Evolutionary conservation across 2,113 vertebrate species (phyloP).

Genomic region (Rhineura floridana): DNA sequence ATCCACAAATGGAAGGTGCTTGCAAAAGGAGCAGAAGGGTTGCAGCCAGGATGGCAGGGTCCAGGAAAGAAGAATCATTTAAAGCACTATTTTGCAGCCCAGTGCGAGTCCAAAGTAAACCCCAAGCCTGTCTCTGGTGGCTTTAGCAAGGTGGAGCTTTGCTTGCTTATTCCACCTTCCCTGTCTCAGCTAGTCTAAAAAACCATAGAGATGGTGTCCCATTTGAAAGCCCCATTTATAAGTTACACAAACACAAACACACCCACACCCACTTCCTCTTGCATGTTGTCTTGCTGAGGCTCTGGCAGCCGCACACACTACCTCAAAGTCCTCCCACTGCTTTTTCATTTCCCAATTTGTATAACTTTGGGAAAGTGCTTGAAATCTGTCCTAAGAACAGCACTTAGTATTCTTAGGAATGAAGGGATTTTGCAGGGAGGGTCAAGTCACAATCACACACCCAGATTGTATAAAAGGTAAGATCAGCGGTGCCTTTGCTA

Average conservation of each 20-base stretch:
- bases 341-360: not conserved
- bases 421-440: not conserved
- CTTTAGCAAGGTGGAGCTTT: not conserved
- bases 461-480: not conserved
- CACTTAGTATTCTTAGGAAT: no score
- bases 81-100: not conserved
- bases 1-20: not conserved
- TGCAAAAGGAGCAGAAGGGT: not conserved
- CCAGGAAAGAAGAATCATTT: not conserved
- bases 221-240: not conserved
- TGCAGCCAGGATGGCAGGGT: not conserved
- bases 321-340: not conserved
- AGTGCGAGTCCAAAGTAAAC: conserved; percentile 8
- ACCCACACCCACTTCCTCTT: not conserved
- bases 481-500: not conserved
- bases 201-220: not conserved
- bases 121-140: not conserved
- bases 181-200: not conserved
- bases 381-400: not conserved
- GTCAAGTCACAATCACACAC: not conserved
- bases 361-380: not conserved
- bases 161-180: not conserved
- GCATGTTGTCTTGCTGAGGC: not conserved
- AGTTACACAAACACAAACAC: not conserved
- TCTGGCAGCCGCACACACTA: not conserved